phyloP scores from a whole-genome alignment of 2,113 vertebrate species.

The Protobothrops flavoviridis region DNA sequence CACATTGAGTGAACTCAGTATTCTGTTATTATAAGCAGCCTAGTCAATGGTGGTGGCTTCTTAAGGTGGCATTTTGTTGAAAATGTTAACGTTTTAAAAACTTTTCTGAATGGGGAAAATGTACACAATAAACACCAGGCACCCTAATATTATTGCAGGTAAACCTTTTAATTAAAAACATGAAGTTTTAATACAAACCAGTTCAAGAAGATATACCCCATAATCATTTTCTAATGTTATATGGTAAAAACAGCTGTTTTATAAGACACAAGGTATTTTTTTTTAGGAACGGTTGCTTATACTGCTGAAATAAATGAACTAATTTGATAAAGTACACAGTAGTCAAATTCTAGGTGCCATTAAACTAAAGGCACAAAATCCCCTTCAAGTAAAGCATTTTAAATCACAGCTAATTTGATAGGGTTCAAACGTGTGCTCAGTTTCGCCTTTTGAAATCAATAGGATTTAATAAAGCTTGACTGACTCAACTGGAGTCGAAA shows the following conservation, averaged over 20 bases:
- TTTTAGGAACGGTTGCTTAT: neutral
- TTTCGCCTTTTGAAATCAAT: neutral
- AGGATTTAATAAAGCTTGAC: neutral
- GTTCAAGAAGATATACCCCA: neutral
- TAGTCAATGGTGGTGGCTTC: neutral
- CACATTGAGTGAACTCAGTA: neutral
- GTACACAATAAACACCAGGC: neutral
- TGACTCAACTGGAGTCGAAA: too few relatives aligned
- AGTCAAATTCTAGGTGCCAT: neutral
- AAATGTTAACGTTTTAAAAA: neutral
- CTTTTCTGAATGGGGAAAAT: neutral
- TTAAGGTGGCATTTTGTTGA: neutral
- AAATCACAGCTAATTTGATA: neutral
- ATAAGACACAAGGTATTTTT: neutral
- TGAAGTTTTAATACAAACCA: neutral
- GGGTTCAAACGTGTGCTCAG: neutral
- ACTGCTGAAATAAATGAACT: neutral
- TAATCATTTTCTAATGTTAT: neutral
- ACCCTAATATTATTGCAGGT: slow-evolving; percentile 46
- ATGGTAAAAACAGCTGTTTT: neutral
- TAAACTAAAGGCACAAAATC: neutral
- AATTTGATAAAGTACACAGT: neutral
- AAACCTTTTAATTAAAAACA: neutral
- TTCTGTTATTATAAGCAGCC: neutral
- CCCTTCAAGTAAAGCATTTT: neutral